Evolutionary conservation across 2,113 vertebrate genomes (phyloP).

Genomic region (Chamaetylas fuelleborni): DNA sequence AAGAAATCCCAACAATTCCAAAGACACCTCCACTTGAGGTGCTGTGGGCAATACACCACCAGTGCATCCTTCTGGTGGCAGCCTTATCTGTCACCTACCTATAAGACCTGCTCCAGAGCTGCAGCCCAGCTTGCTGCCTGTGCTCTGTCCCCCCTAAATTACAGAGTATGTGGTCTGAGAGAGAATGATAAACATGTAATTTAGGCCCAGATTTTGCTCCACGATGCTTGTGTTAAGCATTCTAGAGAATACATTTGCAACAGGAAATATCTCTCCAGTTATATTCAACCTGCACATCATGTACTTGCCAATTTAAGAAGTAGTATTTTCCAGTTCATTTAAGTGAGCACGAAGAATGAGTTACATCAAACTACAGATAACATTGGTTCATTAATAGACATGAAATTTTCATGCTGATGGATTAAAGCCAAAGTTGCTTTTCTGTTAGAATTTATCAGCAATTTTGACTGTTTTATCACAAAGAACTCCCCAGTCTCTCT

Average conservation of each 20-base stretch:
- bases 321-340: slow-evolving; percentile 5
- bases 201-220: neutral
- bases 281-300: neutral
- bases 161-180: neutral
- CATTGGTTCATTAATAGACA: neutral
- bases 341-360: neutral
- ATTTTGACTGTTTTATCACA: neutral
- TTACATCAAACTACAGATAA: neutral
- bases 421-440: neutral
- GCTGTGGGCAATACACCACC: fast-evolving
- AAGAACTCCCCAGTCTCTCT: neutral
- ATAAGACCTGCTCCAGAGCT: neutral
- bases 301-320: neutral
- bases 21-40: neutral
- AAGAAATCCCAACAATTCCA: neutral
- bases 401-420: neutral
- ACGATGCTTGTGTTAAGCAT: neutral
- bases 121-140: neutral
- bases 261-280: neutral
- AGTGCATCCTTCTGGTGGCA: neutral
- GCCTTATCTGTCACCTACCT: neutral
- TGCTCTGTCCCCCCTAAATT: fast-evolving
- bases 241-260: neutral
- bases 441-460: neutral
- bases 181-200: neutral